A percentile compares a stretch with the other conserved stretches of the same genome.
phyloP scores from a whole-genome alignment of 2,888 invertebrate genomes.

The Tupiocoris notatus region DNA sequence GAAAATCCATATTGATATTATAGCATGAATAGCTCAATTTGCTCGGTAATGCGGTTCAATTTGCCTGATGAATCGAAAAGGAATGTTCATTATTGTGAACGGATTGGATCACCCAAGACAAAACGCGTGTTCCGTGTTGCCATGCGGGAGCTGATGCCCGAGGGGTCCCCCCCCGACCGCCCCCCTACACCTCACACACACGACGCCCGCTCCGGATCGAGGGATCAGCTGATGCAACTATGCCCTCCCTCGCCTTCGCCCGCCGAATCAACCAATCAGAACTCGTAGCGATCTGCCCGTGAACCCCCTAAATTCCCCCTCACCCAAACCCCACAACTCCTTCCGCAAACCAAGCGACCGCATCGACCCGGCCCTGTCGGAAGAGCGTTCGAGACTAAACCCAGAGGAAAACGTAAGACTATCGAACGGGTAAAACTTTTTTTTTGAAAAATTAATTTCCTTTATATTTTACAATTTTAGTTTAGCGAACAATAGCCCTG shows the following conservation, averaged over 20 bases:
- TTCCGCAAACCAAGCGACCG: neutral
- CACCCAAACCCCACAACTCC: neutral
- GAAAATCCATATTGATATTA: too few relatives aligned
- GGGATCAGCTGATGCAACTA: conserved; percentile 41
- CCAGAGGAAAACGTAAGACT: too few relatives aligned
- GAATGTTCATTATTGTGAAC: neutral
- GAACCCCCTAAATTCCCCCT: neutral
- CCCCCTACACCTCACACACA: neutral
- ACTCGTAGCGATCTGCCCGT: neutral
- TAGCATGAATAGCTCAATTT: too few relatives aligned
- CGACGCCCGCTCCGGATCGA: neutral
- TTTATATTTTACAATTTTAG: too few relatives aligned
- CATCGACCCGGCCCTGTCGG: conserved; percentile 19
- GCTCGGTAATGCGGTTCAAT: too few relatives aligned
- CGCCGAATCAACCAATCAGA: conserved; percentile 19
- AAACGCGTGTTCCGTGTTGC: conserved; percentile 33
- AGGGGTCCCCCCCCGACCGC: neutral
- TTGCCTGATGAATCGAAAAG: too few relatives aligned
- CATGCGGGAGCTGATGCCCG: conserved; percentile 8
- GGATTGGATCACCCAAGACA: neutral
- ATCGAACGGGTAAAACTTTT: too few relatives aligned
- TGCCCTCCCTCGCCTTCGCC: conserved; percentile 9
- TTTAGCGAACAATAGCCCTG: too few relatives aligned
- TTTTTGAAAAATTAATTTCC: too few relatives aligned
- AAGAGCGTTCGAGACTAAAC: too few relatives aligned